phyloP scores from a whole-genome alignment of 1,140 invertebrate genomes.

The Lordiphosa stackelbergi region DNA sequence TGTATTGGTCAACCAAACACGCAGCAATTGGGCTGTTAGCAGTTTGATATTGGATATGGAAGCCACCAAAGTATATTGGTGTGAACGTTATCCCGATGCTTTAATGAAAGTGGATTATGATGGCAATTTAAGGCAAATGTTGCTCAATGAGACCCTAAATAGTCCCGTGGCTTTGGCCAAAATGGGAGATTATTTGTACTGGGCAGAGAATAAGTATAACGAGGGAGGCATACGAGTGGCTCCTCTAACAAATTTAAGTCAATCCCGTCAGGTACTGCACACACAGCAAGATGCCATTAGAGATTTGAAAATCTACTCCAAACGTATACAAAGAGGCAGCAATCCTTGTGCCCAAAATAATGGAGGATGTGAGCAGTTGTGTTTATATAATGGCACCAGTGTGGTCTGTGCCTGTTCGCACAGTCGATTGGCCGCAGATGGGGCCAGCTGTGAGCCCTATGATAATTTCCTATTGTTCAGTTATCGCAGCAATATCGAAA shows the following conservation, averaged over 20 bases:
- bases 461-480: constrained; percentile 88
- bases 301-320: constrained; percentile 83
- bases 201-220: constrained; percentile 79
- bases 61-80: constrained; percentile 90
- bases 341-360: constrained; percentile 85
- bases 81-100: constrained; percentile 86
- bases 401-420: constrained; percentile 86
- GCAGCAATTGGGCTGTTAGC: constrained; percentile 79
- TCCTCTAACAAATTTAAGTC: constrained; percentile 80
- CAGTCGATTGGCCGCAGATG: constrained; percentile 82
- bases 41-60: constrained; percentile 87
- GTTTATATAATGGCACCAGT: constrained; percentile 85
- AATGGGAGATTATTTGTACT: constrained; percentile 66
- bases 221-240: constrained; percentile 83
- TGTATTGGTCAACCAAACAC: constrained; percentile 77
- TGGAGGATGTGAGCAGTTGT: constrained; percentile 88
- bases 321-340: constrained; percentile 79
- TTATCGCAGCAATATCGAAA: constrained; percentile 85
- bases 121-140: constrained; percentile 83
- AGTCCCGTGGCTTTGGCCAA: constrained; percentile 84
- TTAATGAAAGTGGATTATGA: constrained; percentile 89
- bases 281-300: constrained; percentile 84
- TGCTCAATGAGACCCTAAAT: constrained; percentile 84
- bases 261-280: constrained; percentile 79
- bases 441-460: constrained; percentile 83